Conservation (phyloP, 2,113 vertebrate species). For the Conger conger region DNA sequence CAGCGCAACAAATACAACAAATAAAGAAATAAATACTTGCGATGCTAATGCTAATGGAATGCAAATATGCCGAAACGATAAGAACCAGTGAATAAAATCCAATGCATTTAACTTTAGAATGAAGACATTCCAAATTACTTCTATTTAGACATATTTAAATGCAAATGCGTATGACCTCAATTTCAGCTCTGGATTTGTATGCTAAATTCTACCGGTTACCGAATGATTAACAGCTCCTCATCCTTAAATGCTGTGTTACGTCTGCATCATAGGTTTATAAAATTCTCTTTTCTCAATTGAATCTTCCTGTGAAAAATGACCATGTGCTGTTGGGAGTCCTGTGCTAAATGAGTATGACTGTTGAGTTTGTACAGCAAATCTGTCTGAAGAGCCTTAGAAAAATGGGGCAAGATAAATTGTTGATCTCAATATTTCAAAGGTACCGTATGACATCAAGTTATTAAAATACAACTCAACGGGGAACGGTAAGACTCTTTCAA, state of each 20-base stretch:
- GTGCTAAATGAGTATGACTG: background rate
- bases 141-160: background rate
- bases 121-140: constrained; percentile 8
- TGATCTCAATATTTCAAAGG: constrained; percentile 4
- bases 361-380: background rate
- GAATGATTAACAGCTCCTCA: background rate
- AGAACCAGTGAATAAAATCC: background rate
- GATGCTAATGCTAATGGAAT: background rate
- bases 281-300: constrained; percentile 2
- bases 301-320: background rate
- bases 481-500: background rate
- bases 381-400: background rate
- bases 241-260: background rate
- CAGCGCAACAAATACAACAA: background rate
- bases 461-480: background rate
- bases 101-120: background rate
- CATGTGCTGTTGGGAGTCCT: background rate
- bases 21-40: background rate
- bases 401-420: background rate
- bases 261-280: background rate
- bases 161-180: background rate
- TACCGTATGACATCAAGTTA: background rate
- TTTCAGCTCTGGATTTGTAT: background rate
- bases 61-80: background rate
- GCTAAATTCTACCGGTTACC: background rate